Base-by-base conservation (phyloP, 2,888 invertebrate genomes). In the Drosophila tripunctata region DNA sequence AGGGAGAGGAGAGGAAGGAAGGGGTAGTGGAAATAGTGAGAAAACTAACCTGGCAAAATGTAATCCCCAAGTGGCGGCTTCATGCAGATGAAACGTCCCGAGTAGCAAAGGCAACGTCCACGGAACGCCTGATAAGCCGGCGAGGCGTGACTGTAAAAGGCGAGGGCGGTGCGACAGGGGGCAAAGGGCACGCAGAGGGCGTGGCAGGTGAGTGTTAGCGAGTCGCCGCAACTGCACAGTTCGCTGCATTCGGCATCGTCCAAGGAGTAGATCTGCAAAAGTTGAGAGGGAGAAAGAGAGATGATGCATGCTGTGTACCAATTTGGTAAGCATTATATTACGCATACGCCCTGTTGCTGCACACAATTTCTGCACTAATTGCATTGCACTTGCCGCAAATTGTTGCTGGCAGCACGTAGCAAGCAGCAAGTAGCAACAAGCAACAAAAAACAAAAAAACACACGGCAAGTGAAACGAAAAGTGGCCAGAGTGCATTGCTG, bases 41-140 rank as follows among this genome's bases (percentile, higher is more conserved):
- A n/a, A 1, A 24, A 83, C 80, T 88, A 62, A 91, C 91, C 91
- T 83, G 91, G 91, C 67, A 91, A 78, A 61, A 87, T 82, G 78
- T 92, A 92, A 89, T 93, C 92, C 93, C 94, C 94, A 67, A 94
- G 94, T 69, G 94, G 93, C 56, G 97, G 97, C 88, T 96, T 94
- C 96, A 97, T 96, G 92, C 97, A 97, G 92, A 97, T 97, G 92
- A 97, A 97, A 71, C 96, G 95, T 30, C 97, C 97, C 17, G 96
- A 96, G 92, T 97, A 97, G 92, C 97, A 97, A 83, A 97, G 94
- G 92, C 97, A 97, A 63, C 96, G 94, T 35, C 97, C 97, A 35
- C 97, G 93, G 90, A 95, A 96, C 6, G 97, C 97, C 91, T 96
- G 96, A 92, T 96, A 97, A 54, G 96, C 96, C 5, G 97, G 97